Conservation (phyloP, 2,113 vertebrate species). For the Uropsilus gracilis region DNA sequence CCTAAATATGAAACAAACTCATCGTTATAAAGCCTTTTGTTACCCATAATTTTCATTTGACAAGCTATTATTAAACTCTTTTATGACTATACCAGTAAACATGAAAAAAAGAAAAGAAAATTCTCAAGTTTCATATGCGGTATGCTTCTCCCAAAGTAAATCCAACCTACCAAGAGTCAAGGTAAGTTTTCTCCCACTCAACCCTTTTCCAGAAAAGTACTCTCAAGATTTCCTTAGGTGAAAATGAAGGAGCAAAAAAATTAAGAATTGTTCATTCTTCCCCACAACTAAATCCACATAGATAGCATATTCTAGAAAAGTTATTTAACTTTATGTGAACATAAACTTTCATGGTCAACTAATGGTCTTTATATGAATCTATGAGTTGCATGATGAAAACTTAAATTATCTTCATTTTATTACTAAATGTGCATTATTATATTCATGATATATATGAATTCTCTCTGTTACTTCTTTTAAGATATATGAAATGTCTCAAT, state of each 20-base stretch:
- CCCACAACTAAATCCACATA: not conserved
- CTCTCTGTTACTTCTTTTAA: not conserved
- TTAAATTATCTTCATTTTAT: slow-evolving; percentile 39
- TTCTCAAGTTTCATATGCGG: not conserved
- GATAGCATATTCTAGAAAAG: not conserved
- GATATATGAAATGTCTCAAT: not conserved
- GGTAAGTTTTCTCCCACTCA: not conserved
- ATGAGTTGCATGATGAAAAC: not conserved
- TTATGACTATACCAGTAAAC: not conserved
- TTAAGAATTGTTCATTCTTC: not conserved
- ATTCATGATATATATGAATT: not conserved
- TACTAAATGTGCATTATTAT: not conserved
- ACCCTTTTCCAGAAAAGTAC: not conserved
- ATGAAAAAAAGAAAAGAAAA: not conserved
- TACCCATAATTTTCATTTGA: not conserved
- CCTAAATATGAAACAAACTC: not conserved
- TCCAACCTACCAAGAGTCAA: not conserved
- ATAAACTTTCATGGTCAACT: not conserved
- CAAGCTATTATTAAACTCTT: not conserved
- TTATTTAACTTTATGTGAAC: slow-evolving; percentile 34
- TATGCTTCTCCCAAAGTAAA: not conserved
- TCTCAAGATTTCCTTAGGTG: not conserved
- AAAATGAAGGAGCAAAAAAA: not conserved
- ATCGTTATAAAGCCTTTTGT: not conserved
- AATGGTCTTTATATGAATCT: not conserved